phyloP scores from a whole-genome alignment of 2,113 vertebrate species.

The Hippolais icterina region DNA sequence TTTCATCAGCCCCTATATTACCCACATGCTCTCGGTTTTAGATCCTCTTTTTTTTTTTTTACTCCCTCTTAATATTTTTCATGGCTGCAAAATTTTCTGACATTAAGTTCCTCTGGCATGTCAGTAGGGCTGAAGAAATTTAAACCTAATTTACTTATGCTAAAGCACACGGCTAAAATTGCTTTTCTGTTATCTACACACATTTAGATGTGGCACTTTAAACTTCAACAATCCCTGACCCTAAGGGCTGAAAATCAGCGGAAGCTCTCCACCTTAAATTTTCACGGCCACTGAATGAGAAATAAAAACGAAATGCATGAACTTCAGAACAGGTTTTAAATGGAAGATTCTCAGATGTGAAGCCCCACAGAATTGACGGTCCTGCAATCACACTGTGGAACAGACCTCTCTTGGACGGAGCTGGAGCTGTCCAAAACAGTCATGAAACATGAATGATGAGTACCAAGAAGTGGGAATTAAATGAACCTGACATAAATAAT shows the following conservation, averaged over 20 bases:
- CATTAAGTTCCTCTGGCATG: neutral
- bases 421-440: neutral
- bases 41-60: neutral
- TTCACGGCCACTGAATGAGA: neutral
- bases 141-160: neutral
- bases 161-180: neutral
- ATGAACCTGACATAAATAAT: constrained; percentile 1
- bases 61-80: rapidly evolving
- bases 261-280: neutral
- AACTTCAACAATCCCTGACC: neutral
- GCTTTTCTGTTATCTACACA: neutral
- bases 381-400: neutral
- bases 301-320: neutral
- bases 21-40: neutral
- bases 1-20: neutral
- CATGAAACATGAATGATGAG: neutral
- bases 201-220: neutral
- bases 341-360: neutral
- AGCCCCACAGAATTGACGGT: neutral
- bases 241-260: neutral
- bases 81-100: neutral
- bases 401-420: neutral
- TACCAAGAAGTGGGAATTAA: neutral
- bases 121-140: neutral
- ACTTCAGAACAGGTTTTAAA: neutral